Conservation (phyloP, 2,113 vertebrate genomes). For the Leptocoma aspasia region DNA sequence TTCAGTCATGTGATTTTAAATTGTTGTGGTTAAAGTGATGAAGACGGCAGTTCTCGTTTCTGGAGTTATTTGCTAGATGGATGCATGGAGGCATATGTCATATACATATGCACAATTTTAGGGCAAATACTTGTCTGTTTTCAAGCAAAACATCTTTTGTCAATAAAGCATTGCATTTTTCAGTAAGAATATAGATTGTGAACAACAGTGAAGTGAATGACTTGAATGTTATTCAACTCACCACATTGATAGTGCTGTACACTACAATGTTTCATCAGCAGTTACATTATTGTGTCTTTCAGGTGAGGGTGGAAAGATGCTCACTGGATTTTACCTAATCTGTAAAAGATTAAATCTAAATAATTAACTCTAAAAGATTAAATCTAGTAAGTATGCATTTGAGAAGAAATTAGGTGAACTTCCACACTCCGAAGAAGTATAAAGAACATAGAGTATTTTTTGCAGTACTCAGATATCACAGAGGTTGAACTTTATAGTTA, state of each 20-base stretch:
- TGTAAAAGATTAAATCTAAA: not conserved
- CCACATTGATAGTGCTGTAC: not conserved
- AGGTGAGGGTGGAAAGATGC: not conserved
- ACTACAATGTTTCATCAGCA: not conserved
- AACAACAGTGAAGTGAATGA: not conserved
- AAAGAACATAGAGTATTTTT: not conserved
- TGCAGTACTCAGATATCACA: not conserved
- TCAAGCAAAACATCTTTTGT: not conserved
- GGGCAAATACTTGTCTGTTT: not conserved
- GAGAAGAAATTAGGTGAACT: not conserved
- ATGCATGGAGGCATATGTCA: not conserved
- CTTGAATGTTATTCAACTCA: not conserved
- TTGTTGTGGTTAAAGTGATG: not conserved
- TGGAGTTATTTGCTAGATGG: not conserved
- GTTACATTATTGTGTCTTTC: not conserved
- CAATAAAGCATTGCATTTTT: not conserved
- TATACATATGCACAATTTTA: not conserved
- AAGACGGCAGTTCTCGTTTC: not conserved
- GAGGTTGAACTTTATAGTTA: not conserved
- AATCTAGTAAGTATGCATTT: not conserved
- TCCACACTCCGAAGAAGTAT: not conserved
- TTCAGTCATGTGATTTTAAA: not conserved
- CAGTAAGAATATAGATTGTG: not conserved
- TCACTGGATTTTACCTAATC: not conserved
- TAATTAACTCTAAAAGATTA: not conserved